A percentile compares a stretch with the other conserved stretches of the same genome.
Evolutionary conservation across 2,113 vertebrate species (phyloP).

Genomic region (Neodontobutis hainanensis): DNA sequence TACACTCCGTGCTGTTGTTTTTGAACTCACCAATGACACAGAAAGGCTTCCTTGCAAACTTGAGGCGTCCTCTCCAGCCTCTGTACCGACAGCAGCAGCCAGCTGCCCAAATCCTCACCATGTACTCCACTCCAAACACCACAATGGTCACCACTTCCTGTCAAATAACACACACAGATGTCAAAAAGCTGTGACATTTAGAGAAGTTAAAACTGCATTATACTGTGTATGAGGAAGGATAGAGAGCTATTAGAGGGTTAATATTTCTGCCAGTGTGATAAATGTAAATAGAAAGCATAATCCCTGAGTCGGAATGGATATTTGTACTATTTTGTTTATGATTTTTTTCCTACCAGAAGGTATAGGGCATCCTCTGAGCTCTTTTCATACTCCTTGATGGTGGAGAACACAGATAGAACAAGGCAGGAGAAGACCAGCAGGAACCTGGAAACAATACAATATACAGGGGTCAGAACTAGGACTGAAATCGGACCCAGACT

Average conservation of each 20-base stretch:
- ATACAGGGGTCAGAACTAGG: not conserved
- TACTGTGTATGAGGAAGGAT: no score
- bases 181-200: no score
- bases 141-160: conserved; percentile 99
- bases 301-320: no score
- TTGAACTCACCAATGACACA: conserved; percentile 91
- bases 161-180: not conserved
- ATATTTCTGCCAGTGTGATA: no score
- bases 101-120: conserved; percentile 94
- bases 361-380: conserved; percentile 96
- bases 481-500: not conserved
- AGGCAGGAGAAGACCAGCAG: conserved; percentile 97
- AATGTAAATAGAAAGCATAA: no score
- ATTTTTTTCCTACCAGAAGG: conserved; percentile 82
- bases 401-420: conserved; percentile 96
- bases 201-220: no score
- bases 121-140: conserved; percentile 97
- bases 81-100: conserved; percentile 96
- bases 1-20: not conserved
- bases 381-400: conserved; percentile 96
- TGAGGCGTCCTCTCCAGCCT: conserved; percentile 93
- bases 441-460: conserved; percentile 79
- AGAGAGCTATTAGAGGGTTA: no score
- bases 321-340: no score
- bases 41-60: conserved; percentile 95